Evolutionary conservation across 2,888 invertebrate genomes (phyloP).

Genomic region (Listrodromus nycthemerus): DNA sequence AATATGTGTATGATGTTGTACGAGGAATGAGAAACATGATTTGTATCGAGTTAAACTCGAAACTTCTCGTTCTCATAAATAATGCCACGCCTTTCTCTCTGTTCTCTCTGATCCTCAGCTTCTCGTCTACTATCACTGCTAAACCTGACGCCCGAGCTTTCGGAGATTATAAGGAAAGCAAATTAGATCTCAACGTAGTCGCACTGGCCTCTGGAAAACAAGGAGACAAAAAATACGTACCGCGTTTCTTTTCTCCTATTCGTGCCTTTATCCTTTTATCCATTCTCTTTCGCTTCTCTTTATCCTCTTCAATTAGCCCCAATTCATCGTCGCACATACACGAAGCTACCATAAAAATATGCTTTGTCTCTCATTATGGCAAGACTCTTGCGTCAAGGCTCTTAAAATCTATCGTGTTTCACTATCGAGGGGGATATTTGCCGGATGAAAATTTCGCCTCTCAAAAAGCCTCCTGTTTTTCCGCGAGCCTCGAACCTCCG

Average conservation of each 20-base stretch:
- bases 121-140: slow-evolving; percentile 10
- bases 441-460: slow-evolving; percentile 23
- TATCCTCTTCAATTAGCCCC: slow-evolving; percentile 57
- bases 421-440: slow-evolving; percentile 36
- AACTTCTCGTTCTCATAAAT: slow-evolving; percentile 57
- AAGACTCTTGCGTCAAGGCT: slow-evolving; percentile 77
- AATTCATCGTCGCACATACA: slow-evolving; percentile 68
- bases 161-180: slow-evolving; percentile 17
- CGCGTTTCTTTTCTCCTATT: slow-evolving; percentile 48
- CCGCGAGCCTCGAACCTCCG: slow-evolving; percentile 14
- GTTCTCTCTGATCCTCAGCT: slow-evolving; percentile 14
- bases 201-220: slow-evolving; percentile 36
- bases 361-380: slow-evolving; percentile 78
- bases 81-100: slow-evolving; percentile 58
- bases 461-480: slow-evolving; percentile 17
- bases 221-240: slow-evolving; percentile 51
- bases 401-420: slow-evolving; percentile 70
- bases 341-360: slow-evolving; percentile 82
- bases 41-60: slow-evolving; percentile 63
- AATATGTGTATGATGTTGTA: slow-evolving; percentile 46
- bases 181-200: slow-evolving; percentile 17
- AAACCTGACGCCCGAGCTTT: slow-evolving; percentile 19
- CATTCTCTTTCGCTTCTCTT: slow-evolving; percentile 42
- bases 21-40: slow-evolving; percentile 55
- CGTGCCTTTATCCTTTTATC: slow-evolving; percentile 5